phyloP scores from a whole-genome alignment of 2,888 invertebrate species.

The Chrysina gloriosa region DNA sequence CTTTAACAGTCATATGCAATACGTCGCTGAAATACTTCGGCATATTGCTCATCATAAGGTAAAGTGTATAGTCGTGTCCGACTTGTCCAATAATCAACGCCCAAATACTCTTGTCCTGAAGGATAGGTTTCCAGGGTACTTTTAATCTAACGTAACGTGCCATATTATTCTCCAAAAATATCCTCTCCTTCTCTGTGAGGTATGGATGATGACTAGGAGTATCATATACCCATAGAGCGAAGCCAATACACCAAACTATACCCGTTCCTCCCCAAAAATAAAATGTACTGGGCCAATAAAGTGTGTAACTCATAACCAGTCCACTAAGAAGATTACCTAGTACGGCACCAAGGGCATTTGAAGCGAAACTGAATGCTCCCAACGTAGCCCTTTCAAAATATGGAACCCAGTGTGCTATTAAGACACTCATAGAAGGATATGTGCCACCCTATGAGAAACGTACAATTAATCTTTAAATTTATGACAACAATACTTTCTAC shows the following conservation, averaged over 20 bases:
- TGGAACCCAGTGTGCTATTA: slow-evolving; percentile 72
- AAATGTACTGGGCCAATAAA: slow-evolving; percentile 64
- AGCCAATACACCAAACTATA: slow-evolving; percentile 39
- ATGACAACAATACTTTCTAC: too few species aligned
- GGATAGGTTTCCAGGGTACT: slow-evolving; percentile 28
- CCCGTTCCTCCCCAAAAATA: slow-evolving; percentile 30
- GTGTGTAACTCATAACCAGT: slow-evolving; percentile 65
- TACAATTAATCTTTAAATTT: too few species aligned
- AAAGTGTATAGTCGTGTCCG: slow-evolving; percentile 79
- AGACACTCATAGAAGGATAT: slow-evolving; percentile 71
- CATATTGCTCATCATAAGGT: slow-evolving; percentile 77
- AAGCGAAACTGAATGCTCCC: slow-evolving; percentile 72
- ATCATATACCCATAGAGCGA: slow-evolving; percentile 61
- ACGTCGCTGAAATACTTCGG: slow-evolving; percentile 78
- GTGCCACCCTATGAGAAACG: slow-evolving; percentile 67
- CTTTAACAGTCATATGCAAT: slow-evolving; percentile 73
- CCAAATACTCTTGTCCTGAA: slow-evolving; percentile 75
- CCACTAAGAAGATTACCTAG: slow-evolving; percentile 67
- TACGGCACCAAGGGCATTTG: slow-evolving; percentile 72
- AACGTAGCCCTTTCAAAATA: slow-evolving; percentile 69
- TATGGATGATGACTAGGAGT: slow-evolving; percentile 67
- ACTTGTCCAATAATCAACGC: slow-evolving; percentile 81
- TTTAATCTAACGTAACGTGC: slow-evolving; percentile 16
- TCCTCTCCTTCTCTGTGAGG: slow-evolving; percentile 26
- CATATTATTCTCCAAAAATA: slow-evolving; percentile 13